Base-by-base conservation (phyloP, 1,140 invertebrate genomes). In the Cyclina sinensis region DNA sequence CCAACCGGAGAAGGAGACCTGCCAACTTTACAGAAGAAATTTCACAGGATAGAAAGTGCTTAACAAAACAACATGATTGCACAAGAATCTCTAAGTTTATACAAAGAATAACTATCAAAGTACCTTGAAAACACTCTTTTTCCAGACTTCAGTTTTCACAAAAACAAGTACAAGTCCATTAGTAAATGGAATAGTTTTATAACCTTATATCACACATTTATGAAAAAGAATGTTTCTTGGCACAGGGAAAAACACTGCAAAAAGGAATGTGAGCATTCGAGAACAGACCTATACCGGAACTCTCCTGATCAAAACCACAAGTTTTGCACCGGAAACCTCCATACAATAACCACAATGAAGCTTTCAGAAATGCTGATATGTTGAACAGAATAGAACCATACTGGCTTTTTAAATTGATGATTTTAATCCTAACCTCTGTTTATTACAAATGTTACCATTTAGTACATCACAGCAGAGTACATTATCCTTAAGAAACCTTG, bases 261-360 rank as follows among this genome's bases (percentile, higher is more conserved):
- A 18, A 37, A 78, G 74, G 74, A 78, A 78, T 78, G 74, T 78
- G 74, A 78, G 74, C 74, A 48, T 78, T n/a, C n/a, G 11, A 78
- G 46, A 32, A 51, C 30, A 39, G 43, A 51, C 14, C 14, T 7
- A 14, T 24, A n/a, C 68, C 39, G 32, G 30, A 57, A 57, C 5
- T 18, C 24, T n/a, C 54, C 54, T 9, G 24, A n/a, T 18, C 35
- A 78, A 30, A 18, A 78, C 30, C 14, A 48, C 43, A 14, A 9
- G n/a, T n/a, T n/a, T 27, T 7, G 1, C 43, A n/a, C 68, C 39
- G 32, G 30, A 57, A 57, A 57, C 54, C 24, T n/a, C 54, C 54
- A 57, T 4, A n/a, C 24, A 54, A 78, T 35, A 18, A 78, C 30
- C 14, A 48, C 43, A 14, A 9, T 11, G 5, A 30, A 48, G n/a